Evolutionary conservation across 2,888 invertebrate species (phyloP).

Genomic region (Noctuana brunneofusca): DNA sequence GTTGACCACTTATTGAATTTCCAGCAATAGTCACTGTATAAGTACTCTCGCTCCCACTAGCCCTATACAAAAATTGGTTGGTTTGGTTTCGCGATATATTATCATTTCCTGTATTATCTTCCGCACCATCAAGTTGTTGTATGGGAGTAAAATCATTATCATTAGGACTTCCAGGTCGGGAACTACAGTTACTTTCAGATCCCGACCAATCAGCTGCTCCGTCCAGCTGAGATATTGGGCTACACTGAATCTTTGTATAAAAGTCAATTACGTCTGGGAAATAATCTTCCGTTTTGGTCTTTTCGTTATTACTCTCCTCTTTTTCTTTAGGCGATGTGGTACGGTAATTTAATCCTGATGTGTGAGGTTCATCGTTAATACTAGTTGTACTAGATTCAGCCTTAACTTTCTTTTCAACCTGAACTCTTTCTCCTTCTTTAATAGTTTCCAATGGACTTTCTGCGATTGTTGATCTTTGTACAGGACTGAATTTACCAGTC

Average conservation of each 20-base stretch:
- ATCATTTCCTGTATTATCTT: slow-evolving; percentile 81
- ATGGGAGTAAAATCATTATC: slow-evolving; percentile 76
- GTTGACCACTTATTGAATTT: slow-evolving; percentile 76
- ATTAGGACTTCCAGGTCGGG: slow-evolving; percentile 71
- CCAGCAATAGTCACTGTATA: slow-evolving; percentile 80
- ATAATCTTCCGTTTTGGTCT: slow-evolving; percentile 70
- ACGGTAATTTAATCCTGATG: slow-evolving; percentile 73
- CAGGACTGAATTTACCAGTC: slow-evolving; percentile 71
- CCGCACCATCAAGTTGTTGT: slow-evolving; percentile 87
- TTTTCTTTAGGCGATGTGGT: slow-evolving; percentile 70
- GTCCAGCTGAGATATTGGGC: slow-evolving; percentile 86
- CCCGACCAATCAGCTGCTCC: slow-evolving; percentile 87
- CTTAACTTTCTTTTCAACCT: slow-evolving; percentile 64
- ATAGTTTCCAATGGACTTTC: slow-evolving; percentile 65
- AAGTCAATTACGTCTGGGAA: slow-evolving; percentile 79
- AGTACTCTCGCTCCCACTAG: slow-evolving; percentile 74
- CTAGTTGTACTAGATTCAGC: slow-evolving; percentile 54
- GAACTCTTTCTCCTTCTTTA: slow-evolving; percentile 60
- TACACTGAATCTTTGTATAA: slow-evolving; percentile 80
- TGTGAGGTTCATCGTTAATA: slow-evolving; percentile 66
- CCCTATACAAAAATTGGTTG: slow-evolving; percentile 73
- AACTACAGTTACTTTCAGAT: slow-evolving; percentile 76
- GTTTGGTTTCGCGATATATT: slow-evolving; percentile 62
- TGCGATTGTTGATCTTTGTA: slow-evolving; percentile 58
- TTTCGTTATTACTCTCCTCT: slow-evolving; percentile 60